Evolutionary conservation across 1,140 invertebrate genomes (phyloP), one percentile per base, ranked within the genome.

Genomic region (Anastrepha ludens): DNA sequence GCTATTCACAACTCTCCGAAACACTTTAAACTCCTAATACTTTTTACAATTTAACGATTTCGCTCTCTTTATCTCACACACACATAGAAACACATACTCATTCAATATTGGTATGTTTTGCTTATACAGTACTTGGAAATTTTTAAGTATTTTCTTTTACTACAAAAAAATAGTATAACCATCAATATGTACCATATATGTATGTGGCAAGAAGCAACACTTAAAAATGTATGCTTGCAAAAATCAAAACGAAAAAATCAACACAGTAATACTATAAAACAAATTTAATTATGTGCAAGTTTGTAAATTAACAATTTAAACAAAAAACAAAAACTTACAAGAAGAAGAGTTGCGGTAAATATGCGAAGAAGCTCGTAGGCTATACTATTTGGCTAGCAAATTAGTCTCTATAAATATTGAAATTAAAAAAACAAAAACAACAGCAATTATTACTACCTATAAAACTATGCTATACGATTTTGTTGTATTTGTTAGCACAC

Each of bases 401-500:
- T 20, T 67, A 67, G 29, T 67, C 29, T 67, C 29, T 41, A 39
- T 44, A 74, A n/a, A 74, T 47, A n/a, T 44, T 65, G 17, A 44
- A 74, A 44, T 74, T 47, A 62, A 62, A 13, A 29, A 29, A 29
- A 29, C 15, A 13, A 62, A 62, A 5, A 41, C 67, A 44, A 74
- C 15, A 29, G 29, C 29, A 29, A 29, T 29, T 29, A 29, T 29
- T 29, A 29, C 67, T 74, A 74, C 41, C 15, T 74, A 74, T 74
- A 47, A 44, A 74, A 15, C 41, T 74, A 74, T 74, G 41, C 67
- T 47, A 15, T 44, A 74, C 13, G 39, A 74, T 44, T 44, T 67
- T 41, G 64, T 67, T 67, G 64, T 67, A 67, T 67, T 67, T 39
- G 39, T 67, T 74, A 74, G 67, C 67, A 74, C 67, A 74, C 15